phyloP scores from a whole-genome alignment of 2,113 vertebrate species.

The Clarias gariepinus region DNA sequence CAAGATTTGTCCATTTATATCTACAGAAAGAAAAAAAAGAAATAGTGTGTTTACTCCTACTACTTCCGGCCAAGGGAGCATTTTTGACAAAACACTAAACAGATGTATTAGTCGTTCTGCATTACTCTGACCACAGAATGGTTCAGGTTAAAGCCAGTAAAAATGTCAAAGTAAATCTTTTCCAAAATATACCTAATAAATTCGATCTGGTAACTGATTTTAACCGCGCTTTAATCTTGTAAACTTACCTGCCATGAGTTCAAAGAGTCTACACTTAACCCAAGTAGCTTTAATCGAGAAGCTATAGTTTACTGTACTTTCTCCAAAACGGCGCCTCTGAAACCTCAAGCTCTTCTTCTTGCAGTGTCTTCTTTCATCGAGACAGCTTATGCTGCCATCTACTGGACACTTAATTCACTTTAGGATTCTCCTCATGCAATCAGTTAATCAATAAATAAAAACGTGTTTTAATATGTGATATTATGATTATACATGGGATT shows the following conservation, averaged over 20 bases:
- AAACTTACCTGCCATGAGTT: neutral
- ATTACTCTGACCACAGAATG: too few species aligned
- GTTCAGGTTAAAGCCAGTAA: neutral
- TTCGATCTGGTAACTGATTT: neutral
- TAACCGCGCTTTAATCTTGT: neutral
- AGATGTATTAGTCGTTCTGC: too few species aligned
- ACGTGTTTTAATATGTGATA: too few species aligned
- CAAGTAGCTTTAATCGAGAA: neutral
- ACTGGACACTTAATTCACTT: neutral
- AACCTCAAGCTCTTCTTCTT: slow-evolving; percentile 7
- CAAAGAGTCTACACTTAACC: neutral
- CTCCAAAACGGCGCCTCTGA: neutral
- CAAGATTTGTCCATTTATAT: too few species aligned
- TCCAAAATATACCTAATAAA: too few species aligned
- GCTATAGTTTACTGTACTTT: neutral
- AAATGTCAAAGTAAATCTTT: neutral
- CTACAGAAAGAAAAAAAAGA: too few species aligned
- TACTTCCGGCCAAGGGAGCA: too few species aligned
- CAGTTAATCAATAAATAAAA: too few species aligned
- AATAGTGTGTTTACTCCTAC: too few species aligned
- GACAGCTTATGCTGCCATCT: slow-evolving; percentile 3
- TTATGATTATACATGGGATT: too few species aligned
- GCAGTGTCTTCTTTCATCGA: neutral
- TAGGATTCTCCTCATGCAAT: too few species aligned
- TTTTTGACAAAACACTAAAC: too few species aligned